Base-by-base conservation (phyloP, 53 echinoderm and acorn worm genomes). In the Echinarachnius parma region DNA sequence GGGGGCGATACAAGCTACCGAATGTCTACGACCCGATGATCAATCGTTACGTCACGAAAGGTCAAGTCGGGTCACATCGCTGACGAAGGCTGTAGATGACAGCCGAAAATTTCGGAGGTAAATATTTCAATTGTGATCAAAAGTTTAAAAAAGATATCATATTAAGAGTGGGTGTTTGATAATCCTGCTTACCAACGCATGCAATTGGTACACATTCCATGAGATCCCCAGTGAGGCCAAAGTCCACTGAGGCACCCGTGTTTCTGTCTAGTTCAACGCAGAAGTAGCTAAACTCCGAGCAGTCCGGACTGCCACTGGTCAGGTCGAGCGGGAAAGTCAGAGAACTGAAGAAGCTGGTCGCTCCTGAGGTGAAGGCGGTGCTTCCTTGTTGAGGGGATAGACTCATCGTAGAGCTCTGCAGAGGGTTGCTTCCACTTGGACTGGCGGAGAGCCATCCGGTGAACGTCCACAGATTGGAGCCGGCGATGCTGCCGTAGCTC, bases 201-300 rank as follows among this genome's bases (percentile, higher is more conserved):
- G 69, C 52, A 4, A 69, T 10, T 0, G 66, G 69, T 14, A 21
- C 28, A 53, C 69, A 69, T 9, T 28, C 21, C 31, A 69, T 31
- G 22, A 69, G 69, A 29, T 49, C 53, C 1, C 69, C 69, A n/a
- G 30, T 44, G 11, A 92, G 61, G 33, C 77, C 80, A 50, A 80
- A 89, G 60, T 80, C 52, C 2, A 46, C 54, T 2, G 80, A 75
- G 10, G 89, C 59, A 45, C 34, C 63, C 5, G 34, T 2, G 18
- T 75, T 78, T 27, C 30, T 62, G 2, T 77, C 48, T 16, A 89
- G 77, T 26, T 29, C n/a, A 4, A 66, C 84, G 22, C 89, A 88
- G 76, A 89, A 26, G 27, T 82, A 89, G 31, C 78, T 86, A 28
- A 77, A 59, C 29, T 89, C 75, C 4, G 52, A 5, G 30, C 93